Conservation (phyloP, 2,888 invertebrate species). For the Nomada hirtipes region DNA sequence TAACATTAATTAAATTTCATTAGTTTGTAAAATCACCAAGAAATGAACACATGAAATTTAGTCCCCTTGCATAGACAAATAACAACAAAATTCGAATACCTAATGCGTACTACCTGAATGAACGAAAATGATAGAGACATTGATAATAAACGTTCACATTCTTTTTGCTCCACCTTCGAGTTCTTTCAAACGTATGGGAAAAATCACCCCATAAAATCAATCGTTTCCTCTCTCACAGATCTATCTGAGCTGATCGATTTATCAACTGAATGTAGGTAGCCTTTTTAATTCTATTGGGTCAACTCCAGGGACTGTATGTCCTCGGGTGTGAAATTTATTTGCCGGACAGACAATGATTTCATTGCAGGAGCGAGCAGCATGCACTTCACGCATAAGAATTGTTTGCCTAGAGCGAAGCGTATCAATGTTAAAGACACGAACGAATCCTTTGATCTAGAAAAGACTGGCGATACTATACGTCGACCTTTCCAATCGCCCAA, state of each 20-base stretch:
- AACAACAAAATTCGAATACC: too few relatives aligned
- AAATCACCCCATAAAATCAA: background rate
- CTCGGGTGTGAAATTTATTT: constrained; percentile 45
- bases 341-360: constrained; percentile 20
- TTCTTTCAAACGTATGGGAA: background rate
- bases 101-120: background rate
- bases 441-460: constrained; percentile 31
- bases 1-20: constrained; percentile 7
- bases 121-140: too few relatives aligned
- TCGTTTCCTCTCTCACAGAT: background rate
- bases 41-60: background rate
- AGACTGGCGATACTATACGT: constrained; percentile 19
- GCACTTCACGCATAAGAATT: constrained; percentile 31
- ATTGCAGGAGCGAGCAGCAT: constrained; percentile 12
- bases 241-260: background rate
- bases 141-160: background rate
- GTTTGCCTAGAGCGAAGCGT: background rate
- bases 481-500: constrained; percentile 62
- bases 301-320: constrained; percentile 23
- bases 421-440: background rate
- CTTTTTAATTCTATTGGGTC: constrained; percentile 39
- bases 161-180: background rate
- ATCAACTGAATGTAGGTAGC: constrained; percentile 30
- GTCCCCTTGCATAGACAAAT: too few relatives aligned
- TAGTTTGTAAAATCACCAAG: background rate